Conservation (phyloP, 2,888 invertebrate species). For the Lithophane ornitopus region DNA sequence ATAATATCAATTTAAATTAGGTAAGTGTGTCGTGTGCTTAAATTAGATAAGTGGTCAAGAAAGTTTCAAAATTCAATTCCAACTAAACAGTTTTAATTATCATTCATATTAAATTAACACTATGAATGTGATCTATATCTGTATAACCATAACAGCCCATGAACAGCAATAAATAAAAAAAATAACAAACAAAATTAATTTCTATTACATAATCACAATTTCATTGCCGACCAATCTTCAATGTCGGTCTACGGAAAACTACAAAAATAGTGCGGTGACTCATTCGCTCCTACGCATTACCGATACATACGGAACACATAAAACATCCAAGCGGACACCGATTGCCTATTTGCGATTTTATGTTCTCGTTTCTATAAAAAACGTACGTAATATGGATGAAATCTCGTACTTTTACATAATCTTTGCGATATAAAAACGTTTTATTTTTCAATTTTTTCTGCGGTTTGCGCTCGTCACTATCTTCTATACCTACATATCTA, state of each 20-base stretch:
- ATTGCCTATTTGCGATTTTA: slow-evolving; percentile 68
- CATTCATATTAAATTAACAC: neutral
- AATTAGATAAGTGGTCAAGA: neutral
- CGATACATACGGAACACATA: slow-evolving; percentile 61
- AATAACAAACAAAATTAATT: slow-evolving; percentile 13
- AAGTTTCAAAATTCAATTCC: neutral
- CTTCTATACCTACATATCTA: too few relatives aligned
- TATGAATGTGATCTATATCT: slow-evolving; percentile 5
- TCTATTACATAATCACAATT: slow-evolving; percentile 47
- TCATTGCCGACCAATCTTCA: slow-evolving; percentile 60
- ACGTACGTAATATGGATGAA: slow-evolving; percentile 55
- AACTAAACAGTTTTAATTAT: neutral
- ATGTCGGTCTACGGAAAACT: slow-evolving; percentile 59
- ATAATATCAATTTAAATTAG: slow-evolving; percentile 7
- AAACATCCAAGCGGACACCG: slow-evolving; percentile 65
- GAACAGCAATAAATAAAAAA: slow-evolving; percentile 15
- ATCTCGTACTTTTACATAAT: slow-evolving; percentile 58
- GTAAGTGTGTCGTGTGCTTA: too few relatives aligned
- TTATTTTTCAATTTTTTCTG: slow-evolving; percentile 37
- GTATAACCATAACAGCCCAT: slow-evolving; percentile 1
- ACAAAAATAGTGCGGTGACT: slow-evolving; percentile 73
- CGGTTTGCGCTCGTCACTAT: slow-evolving; percentile 45
- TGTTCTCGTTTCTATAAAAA: slow-evolving; percentile 66
- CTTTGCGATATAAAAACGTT: slow-evolving; percentile 44
- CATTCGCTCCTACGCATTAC: slow-evolving; percentile 68